phyloP scores from a whole-genome alignment of 2,113 vertebrate species.

The Sakesphorus luctuosus region DNA sequence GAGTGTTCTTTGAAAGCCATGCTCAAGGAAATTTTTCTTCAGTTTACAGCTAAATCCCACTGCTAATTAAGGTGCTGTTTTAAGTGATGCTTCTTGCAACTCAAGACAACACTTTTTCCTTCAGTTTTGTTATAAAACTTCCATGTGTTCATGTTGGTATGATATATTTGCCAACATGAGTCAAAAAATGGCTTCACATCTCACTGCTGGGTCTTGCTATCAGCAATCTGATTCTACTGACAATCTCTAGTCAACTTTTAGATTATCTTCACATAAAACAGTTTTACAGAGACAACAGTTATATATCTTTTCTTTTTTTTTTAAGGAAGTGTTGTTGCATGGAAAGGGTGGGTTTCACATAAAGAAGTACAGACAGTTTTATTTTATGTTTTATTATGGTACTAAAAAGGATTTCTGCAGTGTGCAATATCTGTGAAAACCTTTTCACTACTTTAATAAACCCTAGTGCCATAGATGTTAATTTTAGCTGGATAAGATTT shows the following conservation, averaged over 20 bases:
- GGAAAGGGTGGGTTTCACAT: not conserved
- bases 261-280: conserved; percentile 20
- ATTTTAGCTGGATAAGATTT: conserved; percentile 2
- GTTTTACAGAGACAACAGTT: not conserved
- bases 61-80: not conserved
- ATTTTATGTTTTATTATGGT: conserved; percentile 44
- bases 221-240: not conserved
- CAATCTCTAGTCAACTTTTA: not conserved
- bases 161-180: not conserved
- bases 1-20: not conserved
- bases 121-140: not conserved
- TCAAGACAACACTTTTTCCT: not conserved
- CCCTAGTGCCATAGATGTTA: not conserved
- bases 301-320: not conserved
- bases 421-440: not conserved
- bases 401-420: conserved; percentile 43
- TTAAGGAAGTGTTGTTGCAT: not conserved
- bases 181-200: not conserved
- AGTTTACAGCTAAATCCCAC: not conserved
- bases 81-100: not conserved
- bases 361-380: conserved; percentile 27
- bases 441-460: conserved; percentile 28
- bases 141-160: rapidly evolving
- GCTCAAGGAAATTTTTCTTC: not conserved
- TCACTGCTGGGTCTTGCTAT: not conserved